phyloP scores from a whole-genome alignment of 2,888 invertebrate genomes.

The Theretra japonica region DNA sequence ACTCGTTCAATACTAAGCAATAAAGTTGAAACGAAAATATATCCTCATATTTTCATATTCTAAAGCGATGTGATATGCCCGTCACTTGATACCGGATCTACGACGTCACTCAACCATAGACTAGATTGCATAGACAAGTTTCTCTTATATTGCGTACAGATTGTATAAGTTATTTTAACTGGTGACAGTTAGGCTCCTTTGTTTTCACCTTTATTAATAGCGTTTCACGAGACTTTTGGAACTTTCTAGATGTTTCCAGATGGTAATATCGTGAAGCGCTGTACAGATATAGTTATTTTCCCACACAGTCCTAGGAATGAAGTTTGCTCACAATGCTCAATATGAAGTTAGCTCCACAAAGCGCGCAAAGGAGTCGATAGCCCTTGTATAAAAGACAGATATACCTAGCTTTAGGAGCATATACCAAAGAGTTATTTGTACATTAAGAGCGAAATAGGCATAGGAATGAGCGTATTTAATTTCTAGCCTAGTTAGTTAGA shows the following conservation, averaged over 20 bases:
- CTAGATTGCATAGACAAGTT: slow-evolving; percentile 25
- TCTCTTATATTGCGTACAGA: slow-evolving; percentile 11
- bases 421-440: slow-evolving; percentile 84
- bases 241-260: background rate
- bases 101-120: slow-evolving; percentile 23
- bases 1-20: slow-evolving; percentile 36
- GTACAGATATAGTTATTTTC: background rate
- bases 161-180: background rate
- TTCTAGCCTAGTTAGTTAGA: slow-evolving; percentile 58
- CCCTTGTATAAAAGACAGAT: slow-evolving; percentile 73
- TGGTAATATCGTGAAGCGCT: slow-evolving; percentile 2
- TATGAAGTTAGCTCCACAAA: slow-evolving; percentile 21
- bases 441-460: slow-evolving; percentile 74
- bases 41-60: slow-evolving; percentile 77
- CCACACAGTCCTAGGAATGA: slow-evolving; percentile 8
- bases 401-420: slow-evolving; percentile 79
- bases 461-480: slow-evolving; percentile 74
- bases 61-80: slow-evolving; percentile 78
- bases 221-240: background rate
- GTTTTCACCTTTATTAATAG: background rate
- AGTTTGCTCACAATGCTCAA: slow-evolving; percentile 29
- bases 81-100: slow-evolving; percentile 58
- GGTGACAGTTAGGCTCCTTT: slow-evolving; percentile 17
- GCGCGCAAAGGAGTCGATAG: slow-evolving; percentile 65
- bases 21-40: slow-evolving; percentile 30